Evolutionary conservation across 2,888 invertebrate species (phyloP), one percentile per base, ranked within the genome.

Genomic region (Andrena dorsata): DNA sequence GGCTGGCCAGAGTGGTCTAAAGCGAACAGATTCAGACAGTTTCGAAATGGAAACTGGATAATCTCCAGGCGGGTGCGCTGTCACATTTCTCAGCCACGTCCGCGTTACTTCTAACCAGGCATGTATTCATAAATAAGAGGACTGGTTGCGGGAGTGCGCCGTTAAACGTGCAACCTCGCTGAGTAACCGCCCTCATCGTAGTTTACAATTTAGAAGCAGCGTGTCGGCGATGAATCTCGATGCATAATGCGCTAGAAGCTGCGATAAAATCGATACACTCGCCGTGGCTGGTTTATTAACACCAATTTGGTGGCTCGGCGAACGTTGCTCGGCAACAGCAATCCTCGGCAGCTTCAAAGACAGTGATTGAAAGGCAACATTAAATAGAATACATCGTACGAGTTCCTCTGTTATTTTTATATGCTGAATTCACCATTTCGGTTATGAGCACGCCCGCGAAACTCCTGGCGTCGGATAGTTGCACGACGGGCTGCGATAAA

Each of bases 121-220:
- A 60, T 30, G 74, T 35, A 71, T 78, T 61, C 75, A 82, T 82
- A 78, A 78, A 78, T 82, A 81, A 81, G 30, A 51, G 49, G 56
- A 13, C 69, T 41, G 41, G 20, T 47, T 56, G 51, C 73, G n/a
- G 32, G 58, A 41, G 41, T 69, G 53, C 58, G 35, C 26, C 65
- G 78, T 66, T 82, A 82, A 82, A 78, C 66, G 81, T 61, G 81
- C 74, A 78, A 78, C 74, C 77, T 70, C 66, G 49, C 70, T 66
- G 74, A 65, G 74, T 74, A 78, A 73, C 69, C 74, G 66, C 71
- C 66, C 74, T 74, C 78, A 49, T 78, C 78, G 78, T 71, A 70
- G 66, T 73, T 81, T 76, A 69, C 76, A 73, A 81, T 81, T 73
- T 73, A 80, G 70, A 70, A 60, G 70, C 70, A 41, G 56, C 26